Evolutionary conservation across 2,888 invertebrate species (phyloP).

Genomic region (Strigamia maritima): DNA sequence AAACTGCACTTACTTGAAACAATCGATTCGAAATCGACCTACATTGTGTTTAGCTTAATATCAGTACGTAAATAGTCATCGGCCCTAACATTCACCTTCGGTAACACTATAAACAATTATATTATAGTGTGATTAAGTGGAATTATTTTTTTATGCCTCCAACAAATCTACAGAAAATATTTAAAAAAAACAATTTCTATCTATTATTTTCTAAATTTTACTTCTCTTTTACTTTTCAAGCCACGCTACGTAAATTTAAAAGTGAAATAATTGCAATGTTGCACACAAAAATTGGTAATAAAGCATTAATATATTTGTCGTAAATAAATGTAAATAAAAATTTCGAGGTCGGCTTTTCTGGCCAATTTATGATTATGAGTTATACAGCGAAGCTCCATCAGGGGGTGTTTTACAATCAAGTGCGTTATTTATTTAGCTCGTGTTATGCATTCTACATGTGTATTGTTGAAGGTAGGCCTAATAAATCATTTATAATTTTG

Average conservation of each 20-base stretch:
- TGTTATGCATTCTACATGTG: constrained; percentile 7
- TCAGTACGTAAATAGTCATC: no score
- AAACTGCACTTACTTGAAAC: not conserved
- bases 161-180: not conserved
- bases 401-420: constrained; percentile 34
- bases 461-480: constrained; percentile 1
- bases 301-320: not conserved
- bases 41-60: not conserved
- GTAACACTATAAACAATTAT: not conserved
- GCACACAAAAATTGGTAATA: no score
- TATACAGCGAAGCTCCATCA: not conserved
- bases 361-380: not conserved
- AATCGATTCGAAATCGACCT: not conserved
- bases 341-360: not conserved
- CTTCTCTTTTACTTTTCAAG: not conserved
- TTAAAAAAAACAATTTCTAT: not conserved
- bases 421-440: constrained; percentile 9
- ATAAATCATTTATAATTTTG: constrained; percentile 8
- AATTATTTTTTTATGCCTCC: no score
- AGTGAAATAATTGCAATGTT: not conserved
- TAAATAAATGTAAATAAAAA: not conserved
- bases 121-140: no score
- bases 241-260: not conserved
- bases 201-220: not conserved
- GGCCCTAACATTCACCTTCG: not conserved